phyloP scores from a whole-genome alignment of 2,797 vertebrate species.

The Myotis pilosus region DNA sequence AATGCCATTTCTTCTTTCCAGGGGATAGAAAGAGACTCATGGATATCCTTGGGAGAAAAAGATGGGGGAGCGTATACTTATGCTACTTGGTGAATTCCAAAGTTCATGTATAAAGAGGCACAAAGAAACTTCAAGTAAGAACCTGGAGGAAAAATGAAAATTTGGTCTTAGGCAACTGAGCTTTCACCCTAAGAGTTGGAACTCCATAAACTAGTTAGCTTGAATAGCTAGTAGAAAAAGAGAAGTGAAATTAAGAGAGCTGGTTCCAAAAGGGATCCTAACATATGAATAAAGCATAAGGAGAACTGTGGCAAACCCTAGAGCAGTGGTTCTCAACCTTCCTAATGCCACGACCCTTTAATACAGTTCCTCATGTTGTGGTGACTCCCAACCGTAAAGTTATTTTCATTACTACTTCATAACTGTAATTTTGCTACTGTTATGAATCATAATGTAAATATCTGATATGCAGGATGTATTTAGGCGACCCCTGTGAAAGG shows the following conservation, averaged over 20 bases:
- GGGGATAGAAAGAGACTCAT: not conserved
- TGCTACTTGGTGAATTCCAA: not conserved
- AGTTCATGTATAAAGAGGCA: not conserved
- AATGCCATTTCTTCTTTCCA: conserved; percentile 35
- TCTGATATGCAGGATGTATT: no score
- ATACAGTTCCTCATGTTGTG: no score
- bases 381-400: no score
- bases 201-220: conserved; percentile 4
- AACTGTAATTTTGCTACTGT: no score
- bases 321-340: not conserved
- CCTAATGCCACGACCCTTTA: no score
- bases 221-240: not conserved
- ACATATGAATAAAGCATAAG: conserved; percentile 22
- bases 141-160: conserved; percentile 40
- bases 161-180: not conserved
- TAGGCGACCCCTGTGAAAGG: no score
- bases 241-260: conserved; percentile 4
- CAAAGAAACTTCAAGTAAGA: conserved; percentile 28
- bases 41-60: not conserved
- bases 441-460: no score
- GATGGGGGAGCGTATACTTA: not conserved
- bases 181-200: not conserved
- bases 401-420: no score
- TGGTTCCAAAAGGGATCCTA: not conserved
- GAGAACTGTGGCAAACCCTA: not conserved